Evolutionary conservation across 2,888 invertebrate species (phyloP).

Genomic region (Carterocephalus palaemon): DNA sequence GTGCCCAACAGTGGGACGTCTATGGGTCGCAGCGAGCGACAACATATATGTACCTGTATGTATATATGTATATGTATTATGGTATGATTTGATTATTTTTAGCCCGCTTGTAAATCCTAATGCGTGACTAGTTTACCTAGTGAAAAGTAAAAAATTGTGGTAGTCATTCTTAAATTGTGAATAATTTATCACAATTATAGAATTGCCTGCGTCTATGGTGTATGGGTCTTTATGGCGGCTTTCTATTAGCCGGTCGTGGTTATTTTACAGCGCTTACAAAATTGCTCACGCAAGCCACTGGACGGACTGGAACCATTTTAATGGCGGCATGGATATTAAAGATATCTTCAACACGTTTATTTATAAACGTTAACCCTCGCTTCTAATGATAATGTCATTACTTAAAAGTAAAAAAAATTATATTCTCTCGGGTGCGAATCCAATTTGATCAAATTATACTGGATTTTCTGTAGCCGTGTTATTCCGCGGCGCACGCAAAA

Average conservation of each 20-base stretch:
- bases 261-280: slow-evolving; percentile 70
- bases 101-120: too few relatives aligned
- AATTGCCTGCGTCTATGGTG: background rate
- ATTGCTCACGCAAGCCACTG: slow-evolving; percentile 60
- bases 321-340: slow-evolving; percentile 11
- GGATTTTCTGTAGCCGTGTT: slow-evolving; percentile 62
- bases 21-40: too few relatives aligned
- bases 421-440: slow-evolving; percentile 51
- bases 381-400: slow-evolving; percentile 33
- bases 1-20: too few relatives aligned
- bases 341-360: slow-evolving; percentile 31
- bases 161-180: too few relatives aligned
- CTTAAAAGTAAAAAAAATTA: slow-evolving; percentile 42
- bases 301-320: slow-evolving; percentile 44
- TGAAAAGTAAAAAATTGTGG: too few relatives aligned
- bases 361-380: slow-evolving; percentile 25
- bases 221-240: slow-evolving; percentile 76
- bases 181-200: slow-evolving; percentile 1
- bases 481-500: slow-evolving; percentile 60
- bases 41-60: too few relatives aligned
- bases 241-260: slow-evolving; percentile 71
- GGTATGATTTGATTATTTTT: too few relatives aligned
- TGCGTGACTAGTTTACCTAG: too few relatives aligned
- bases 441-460: slow-evolving; percentile 65
- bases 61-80: too few relatives aligned